Conservation (phyloP, 2,113 vertebrate species). For the Anhinga rufa region DNA sequence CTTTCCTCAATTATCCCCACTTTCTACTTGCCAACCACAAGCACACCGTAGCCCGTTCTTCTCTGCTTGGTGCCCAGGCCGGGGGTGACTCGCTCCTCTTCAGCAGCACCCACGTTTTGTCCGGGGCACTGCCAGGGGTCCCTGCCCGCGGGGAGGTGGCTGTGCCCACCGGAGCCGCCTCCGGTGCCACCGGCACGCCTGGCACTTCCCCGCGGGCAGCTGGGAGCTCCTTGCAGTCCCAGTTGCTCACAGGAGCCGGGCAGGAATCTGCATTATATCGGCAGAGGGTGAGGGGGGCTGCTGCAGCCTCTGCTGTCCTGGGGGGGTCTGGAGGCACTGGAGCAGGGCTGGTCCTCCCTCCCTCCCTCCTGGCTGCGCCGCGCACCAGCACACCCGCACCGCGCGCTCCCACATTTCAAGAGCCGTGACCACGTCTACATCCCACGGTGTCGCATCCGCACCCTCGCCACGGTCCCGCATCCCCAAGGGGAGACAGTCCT, state of each 20-base stretch:
- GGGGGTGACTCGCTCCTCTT: not conserved
- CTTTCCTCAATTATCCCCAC: fast-evolving
- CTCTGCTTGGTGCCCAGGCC: not conserved
- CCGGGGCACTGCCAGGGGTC: not conserved
- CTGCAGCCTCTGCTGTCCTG: not conserved
- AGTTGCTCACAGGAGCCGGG: not conserved
- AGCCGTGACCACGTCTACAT: slow-evolving; percentile 4
- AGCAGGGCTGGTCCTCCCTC: not conserved
- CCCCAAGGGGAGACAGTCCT: not conserved
- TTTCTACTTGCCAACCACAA: not conserved
- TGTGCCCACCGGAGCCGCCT: not conserved
- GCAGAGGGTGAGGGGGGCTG: not conserved
- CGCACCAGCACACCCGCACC: not conserved
- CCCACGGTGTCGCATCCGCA: not conserved
- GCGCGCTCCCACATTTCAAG: not conserved
- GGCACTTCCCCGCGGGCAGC: not conserved
- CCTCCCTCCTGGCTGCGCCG: not conserved
- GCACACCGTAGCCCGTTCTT: fast-evolving
- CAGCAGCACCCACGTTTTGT: not conserved
- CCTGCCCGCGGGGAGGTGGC: not conserved
- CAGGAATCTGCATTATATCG: not conserved
- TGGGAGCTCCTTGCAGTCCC: not conserved
- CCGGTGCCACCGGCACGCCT: fast-evolving
- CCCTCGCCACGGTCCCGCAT: not conserved
- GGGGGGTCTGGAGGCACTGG: not conserved